Conservation (phyloP, 2,888 invertebrate species). For the Chorisops tibialis region DNA sequence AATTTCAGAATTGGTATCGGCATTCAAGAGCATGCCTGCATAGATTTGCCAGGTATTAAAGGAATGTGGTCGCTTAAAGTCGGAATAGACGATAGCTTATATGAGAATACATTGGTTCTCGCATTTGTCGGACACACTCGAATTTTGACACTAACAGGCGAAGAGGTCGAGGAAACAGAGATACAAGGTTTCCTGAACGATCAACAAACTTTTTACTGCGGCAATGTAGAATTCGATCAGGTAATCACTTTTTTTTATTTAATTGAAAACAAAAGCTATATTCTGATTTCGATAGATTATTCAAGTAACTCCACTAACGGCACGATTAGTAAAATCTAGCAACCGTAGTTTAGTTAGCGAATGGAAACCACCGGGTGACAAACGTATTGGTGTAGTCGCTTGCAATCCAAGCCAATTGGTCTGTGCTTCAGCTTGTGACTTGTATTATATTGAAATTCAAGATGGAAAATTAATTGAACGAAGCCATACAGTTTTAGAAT, state of each 20-base stretch:
- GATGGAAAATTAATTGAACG: slow-evolving; percentile 62
- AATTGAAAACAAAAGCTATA: background rate
- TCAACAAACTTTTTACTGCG: slow-evolving; percentile 91
- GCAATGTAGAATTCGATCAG: slow-evolving; percentile 82
- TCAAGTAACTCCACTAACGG: slow-evolving; percentile 69
- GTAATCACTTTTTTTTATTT: slow-evolving; percentile 50
- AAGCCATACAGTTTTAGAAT: slow-evolving; percentile 72
- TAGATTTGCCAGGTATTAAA: slow-evolving; percentile 95
- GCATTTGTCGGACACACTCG: slow-evolving; percentile 97
- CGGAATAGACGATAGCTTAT: slow-evolving; percentile 57
- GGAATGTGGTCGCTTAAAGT: slow-evolving; percentile 96
- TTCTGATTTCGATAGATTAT: slow-evolving; percentile 53
- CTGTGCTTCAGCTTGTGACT: slow-evolving; percentile 81
- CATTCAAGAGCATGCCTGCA: slow-evolving; percentile 95
- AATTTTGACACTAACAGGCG: slow-evolving; percentile 83
- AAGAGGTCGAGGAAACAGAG: slow-evolving; percentile 97
- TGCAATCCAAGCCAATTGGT: slow-evolving; percentile 74
- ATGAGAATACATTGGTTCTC: slow-evolving; percentile 87
- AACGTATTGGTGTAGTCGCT: slow-evolving; percentile 83
- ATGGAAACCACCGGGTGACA: slow-evolving; percentile 69
- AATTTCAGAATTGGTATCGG: slow-evolving; percentile 88
- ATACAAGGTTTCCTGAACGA: slow-evolving; percentile 87
- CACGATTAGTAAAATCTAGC: slow-evolving; percentile 67
- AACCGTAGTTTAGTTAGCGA: slow-evolving; percentile 65
- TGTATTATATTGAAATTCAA: slow-evolving; percentile 77